phyloP scores from a whole-genome alignment of 2,113 vertebrate genomes.

The Morone saxatilis region DNA sequence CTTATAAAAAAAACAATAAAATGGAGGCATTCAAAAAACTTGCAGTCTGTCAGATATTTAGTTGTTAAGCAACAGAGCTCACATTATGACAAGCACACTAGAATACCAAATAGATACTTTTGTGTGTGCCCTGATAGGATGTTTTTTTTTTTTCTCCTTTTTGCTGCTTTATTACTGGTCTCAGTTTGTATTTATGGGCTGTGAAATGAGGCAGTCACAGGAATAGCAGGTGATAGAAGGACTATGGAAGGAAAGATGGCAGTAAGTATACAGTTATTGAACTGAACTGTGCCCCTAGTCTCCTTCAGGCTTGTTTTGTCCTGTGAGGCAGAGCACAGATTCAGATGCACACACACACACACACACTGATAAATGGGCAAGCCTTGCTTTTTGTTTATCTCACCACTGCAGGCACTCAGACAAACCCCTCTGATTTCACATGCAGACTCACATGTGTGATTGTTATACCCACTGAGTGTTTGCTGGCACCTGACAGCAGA shows the following conservation, averaged over 20 bases:
- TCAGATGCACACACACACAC: conserved; percentile 16
- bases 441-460: conserved; percentile 64
- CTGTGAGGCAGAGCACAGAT: conserved; percentile 28
- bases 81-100: neutral
- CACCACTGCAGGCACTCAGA: conserved; percentile 60
- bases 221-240: conserved; percentile 44
- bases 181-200: conserved; percentile 48
- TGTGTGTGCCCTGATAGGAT: conserved; percentile 21
- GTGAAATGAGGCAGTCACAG: conserved; percentile 54
- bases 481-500: conserved; percentile 42
- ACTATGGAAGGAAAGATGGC: conserved; percentile 30
- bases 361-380: conserved; percentile 40
- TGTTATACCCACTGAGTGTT: conserved; percentile 38
- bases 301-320: conserved; percentile 45
- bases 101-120: conserved; percentile 9
- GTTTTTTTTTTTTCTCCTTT: neutral
- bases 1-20: neutral
- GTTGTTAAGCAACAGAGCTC: conserved; percentile 13
- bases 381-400: conserved; percentile 66
- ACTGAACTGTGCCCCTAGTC: conserved; percentile 48
- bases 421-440: conserved; percentile 58
- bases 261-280: conserved; percentile 47
- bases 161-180: conserved; percentile 14
- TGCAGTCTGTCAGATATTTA: neutral
- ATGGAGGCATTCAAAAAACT: neutral